Conservation (phyloP, 2,888 invertebrate genomes). For the Atherix ibis region DNA sequence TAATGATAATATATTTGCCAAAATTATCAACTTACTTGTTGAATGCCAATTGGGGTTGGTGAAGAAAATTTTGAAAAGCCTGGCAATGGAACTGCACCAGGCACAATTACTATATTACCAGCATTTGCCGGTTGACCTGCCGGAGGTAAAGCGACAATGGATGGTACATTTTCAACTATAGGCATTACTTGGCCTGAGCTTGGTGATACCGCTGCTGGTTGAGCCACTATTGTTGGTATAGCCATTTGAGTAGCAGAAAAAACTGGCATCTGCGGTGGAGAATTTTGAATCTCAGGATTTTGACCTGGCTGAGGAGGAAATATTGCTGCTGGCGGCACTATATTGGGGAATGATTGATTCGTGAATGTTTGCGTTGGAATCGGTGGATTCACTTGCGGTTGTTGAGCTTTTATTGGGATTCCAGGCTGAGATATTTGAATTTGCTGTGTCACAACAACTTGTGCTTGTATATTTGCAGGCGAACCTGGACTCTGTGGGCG, state of each 20-base stretch:
- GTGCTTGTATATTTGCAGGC: no score
- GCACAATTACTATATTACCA: constrained; percentile 7
- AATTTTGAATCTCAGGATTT: constrained; percentile 6
- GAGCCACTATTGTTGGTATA: constrained; percentile 7
- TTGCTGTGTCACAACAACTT: no score
- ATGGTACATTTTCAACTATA: constrained; percentile 3
- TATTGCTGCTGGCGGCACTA: constrained; percentile 15
- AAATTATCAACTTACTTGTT: constrained; percentile 9
- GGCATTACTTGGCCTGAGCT: no score
- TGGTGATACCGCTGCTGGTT: constrained; percentile 1
- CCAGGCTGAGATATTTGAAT: constrained; percentile 8
- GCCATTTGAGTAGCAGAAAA: constrained; percentile 7
- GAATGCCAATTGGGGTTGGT: constrained; percentile 6
- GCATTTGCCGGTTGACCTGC: constrained; percentile 6
- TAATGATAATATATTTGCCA: background rate
- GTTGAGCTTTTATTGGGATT: constrained; percentile 10
- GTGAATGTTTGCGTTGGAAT: constrained; percentile 76
- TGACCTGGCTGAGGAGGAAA: constrained; percentile 6
- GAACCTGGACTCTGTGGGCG: no score
- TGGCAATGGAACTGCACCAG: constrained; percentile 9
- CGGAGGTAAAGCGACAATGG: constrained; percentile 3
- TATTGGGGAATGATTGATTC: constrained; percentile 56
- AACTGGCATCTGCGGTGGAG: constrained; percentile 5
- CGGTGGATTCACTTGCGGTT: constrained; percentile 17
- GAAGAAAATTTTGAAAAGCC: constrained; percentile 8